These are phyloP conservation scores for Branchinecta lynchi DNA, from an alignment of 1,140 invertebrate species.

Conservation along the genomic window DNA sequence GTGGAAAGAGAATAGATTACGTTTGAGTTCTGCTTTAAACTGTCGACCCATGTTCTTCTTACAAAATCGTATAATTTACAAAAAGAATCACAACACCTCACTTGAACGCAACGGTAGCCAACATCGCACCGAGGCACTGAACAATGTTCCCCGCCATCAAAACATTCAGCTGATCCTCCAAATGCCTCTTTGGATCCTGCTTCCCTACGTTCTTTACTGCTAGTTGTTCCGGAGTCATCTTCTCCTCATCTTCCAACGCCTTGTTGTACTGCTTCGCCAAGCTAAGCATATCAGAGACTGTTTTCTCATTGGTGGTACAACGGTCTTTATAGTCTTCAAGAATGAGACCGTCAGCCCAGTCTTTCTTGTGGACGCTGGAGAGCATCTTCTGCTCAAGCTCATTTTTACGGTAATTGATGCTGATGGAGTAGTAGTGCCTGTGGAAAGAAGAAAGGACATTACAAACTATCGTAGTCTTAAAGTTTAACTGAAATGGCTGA, in stretches of 20 bases:
- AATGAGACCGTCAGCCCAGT: conserved; percentile 96
- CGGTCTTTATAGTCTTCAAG: conserved; percentile 89
- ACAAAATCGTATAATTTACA: too few species aligned
- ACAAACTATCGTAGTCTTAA: too few species aligned
- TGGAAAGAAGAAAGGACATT: neutral
- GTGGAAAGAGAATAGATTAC: too few species aligned
- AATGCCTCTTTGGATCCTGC: conserved; percentile 98
- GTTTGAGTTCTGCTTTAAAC: too few species aligned
- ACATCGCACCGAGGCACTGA: conserved; percentile 94
- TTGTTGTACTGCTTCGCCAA: conserved; percentile 98
- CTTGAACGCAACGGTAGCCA: conserved; percentile 93
- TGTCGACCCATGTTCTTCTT: too few species aligned
- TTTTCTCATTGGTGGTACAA: conserved; percentile 75
- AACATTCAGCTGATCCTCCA: conserved; percentile 95
- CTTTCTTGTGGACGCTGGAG: conserved; percentile 95
- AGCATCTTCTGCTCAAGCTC: conserved; percentile 99
- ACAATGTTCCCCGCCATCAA: conserved; percentile 98
- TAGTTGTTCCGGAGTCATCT: conserved; percentile 98
- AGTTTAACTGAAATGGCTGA: too few species aligned
- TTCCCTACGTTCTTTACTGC: conserved; percentile 99
- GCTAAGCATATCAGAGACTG: conserved; percentile 90
- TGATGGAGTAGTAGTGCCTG: conserved; percentile 97
- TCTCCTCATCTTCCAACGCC: conserved; percentile 96
- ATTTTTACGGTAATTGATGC: conserved; percentile 98
- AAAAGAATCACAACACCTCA: conserved; percentile 33